A percentile compares a stretch with the other conserved stretches of the same genome.
These are phyloP conservation scores for Eublepharis macularius DNA, from an alignment of 2,113 vertebrate genomes.

Conservation along the genomic window DNA sequence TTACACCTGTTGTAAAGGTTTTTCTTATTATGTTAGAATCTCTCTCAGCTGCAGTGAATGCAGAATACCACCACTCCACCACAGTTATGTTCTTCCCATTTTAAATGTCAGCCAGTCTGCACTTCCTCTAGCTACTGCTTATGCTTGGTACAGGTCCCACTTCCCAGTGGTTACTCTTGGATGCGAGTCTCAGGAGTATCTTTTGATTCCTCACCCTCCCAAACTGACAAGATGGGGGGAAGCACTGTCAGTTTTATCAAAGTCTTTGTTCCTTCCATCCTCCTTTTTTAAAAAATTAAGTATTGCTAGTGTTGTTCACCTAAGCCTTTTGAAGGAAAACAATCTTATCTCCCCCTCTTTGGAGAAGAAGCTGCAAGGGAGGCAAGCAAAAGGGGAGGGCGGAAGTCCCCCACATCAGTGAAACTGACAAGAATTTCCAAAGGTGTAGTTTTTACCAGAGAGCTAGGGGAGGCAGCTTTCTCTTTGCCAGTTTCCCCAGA, in stretches of 20 bases:
- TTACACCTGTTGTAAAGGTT: neutral
- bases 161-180: neutral
- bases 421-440: neutral
- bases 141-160: no score
- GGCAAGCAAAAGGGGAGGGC: no score
- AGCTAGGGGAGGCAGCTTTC: neutral
- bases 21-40: neutral
- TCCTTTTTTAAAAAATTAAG: no score
- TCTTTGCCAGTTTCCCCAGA: no score
- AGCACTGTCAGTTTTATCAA: neutral
- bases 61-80: no score
- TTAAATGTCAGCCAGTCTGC: neutral
- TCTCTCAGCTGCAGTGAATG: no score
- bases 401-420: neutral
- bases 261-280: no score
- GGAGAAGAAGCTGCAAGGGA: neutral
- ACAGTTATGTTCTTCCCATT: neutral
- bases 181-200: neutral
- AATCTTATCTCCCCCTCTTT: neutral
- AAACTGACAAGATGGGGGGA: neutral
- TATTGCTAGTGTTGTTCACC: no score
- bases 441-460: neutral
- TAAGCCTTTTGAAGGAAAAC: neutral
- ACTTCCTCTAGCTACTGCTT: neutral
- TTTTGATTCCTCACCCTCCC: no score